Base-by-base conservation (phyloP, 2,888 invertebrate genomes). In the Eupeodes luniger region DNA sequence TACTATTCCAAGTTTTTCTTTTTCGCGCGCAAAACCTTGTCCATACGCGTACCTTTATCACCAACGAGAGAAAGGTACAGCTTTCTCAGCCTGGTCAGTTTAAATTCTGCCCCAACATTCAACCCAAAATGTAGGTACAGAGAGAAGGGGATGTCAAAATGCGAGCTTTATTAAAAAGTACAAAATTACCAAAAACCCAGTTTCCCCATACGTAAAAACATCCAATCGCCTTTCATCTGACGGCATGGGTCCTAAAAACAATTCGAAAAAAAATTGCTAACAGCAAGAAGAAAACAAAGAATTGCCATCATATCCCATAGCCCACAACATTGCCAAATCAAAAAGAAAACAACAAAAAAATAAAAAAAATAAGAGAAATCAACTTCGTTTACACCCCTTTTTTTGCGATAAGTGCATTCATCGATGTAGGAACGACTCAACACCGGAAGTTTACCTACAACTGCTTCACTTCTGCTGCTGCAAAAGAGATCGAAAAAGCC, bases 361-460 rank as follows among this genome's bases (percentile, higher is more conserved):
- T 47, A 85, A 34, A 78, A 74, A 81, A 87, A 79, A 80, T 59
- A 79, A 59, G 76, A 62, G 85, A 89, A 90, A 90, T 90, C 90
- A 90, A 90, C 90, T 90, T 90, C 90, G 90, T 90, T 90, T 90
- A 90, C 89, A 90, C 90, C 90, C 90, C 90, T 90, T 84, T 85
- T 85, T 87, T 70, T 69, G 69, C 83, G 85, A 82, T 88, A 86
- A 89, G 83, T 89, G 86, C 89, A 86, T 84, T 82, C 87, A 89
- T 84, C 82, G 89, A 89, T 84, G 86, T 81, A 66, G 66, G 66
- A 47, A 70, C 57, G 49, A 67, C 81, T 81, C 85, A 75, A 75
- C 78, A 81, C 77, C 88, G 85, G 88, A 85, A 85, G 81, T 88
- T 85, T 81, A 85, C 85, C 81, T 84, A 88, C 85, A 85, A 75